phyloP scores from a whole-genome alignment of 2,888 invertebrate species.

The Pantelozetes paolii region DNA sequence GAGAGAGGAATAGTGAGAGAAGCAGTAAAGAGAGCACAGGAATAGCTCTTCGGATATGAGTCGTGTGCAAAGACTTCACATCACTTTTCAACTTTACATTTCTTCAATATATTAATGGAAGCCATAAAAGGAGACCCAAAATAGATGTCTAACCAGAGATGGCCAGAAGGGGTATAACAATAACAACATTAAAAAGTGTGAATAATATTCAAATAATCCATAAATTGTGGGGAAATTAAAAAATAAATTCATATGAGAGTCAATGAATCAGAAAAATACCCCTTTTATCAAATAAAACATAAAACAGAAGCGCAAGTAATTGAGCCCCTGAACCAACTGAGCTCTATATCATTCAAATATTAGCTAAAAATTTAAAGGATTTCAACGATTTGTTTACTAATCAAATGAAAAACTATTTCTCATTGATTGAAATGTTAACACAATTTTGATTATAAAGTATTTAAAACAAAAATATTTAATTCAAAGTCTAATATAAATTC shows the following conservation, averaged over 20 bases:
- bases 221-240: too few species aligned
- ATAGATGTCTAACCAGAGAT: constrained; percentile 1
- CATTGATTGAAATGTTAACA: background rate
- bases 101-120: background rate
- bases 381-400: constrained; percentile 7
- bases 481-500: background rate
- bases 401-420: background rate
- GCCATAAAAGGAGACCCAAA: constrained; percentile 12
- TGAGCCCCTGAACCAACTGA: too few species aligned
- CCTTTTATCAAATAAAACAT: too few species aligned
- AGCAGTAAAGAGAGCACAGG: background rate
- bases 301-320: too few species aligned
- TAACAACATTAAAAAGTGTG: background rate
- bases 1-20: background rate
- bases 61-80: constrained; percentile 3
- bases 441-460: background rate
- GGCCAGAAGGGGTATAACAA: background rate
- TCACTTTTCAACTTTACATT: background rate
- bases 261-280: too few species aligned
- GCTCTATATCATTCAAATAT: too few species aligned
- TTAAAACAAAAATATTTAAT: background rate
- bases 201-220: too few species aligned
- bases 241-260: too few species aligned
- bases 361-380: too few species aligned
- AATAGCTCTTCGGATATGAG: background rate